Base-by-base conservation (phyloP, 2,113 vertebrate species). In the Laticauda laticaudata region DNA sequence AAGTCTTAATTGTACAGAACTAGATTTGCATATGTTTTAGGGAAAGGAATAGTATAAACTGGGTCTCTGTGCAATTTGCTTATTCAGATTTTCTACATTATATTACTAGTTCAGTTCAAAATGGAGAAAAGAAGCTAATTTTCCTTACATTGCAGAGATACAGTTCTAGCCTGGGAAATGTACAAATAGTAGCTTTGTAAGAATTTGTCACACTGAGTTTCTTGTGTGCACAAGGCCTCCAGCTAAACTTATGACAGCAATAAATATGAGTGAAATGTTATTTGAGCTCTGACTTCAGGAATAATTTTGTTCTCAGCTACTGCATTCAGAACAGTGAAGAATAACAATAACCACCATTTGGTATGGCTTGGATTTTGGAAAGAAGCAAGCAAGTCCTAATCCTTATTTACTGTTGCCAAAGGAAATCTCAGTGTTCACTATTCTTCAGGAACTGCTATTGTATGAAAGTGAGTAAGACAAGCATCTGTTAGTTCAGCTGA, bases 251-350 rank as follows among this genome's bases (percentile, higher is more conserved):
- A 45, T 26, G 69, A 29, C 56, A 34, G 20, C n/a, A 18, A 86
- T 75, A 61, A 88, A 18, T 8, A 75, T n/a, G 51, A 93, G 9
- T 45, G 69, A 92, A 92, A 92, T 86, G 5, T 61, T 54, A 93
- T 89, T 61, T 86, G 69, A 90, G 56, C 24, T 56, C 14, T 59
- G 61, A 53, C 64, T 24, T 34, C 54, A 53, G 34, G 15, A 86
- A 11, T 55, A 57, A 86, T 86, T 90, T 92, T 61, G 55, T 81
- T 88, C 48, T 23, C 43, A 10, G 14, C 24, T 45, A 23, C 23
- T 90, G 23, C 45, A 61, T 90, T 45, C 57, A 75, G 48, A 81
- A 1, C 53, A 20, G 59, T 54, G 7, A 59, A 29, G 59, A 85
- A 59, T 5, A 15, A 12, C 24, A 43, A 54, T 20, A 81, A 43